Conservation (phyloP, 1,140 invertebrate species). For the Apis laboriosa region DNA sequence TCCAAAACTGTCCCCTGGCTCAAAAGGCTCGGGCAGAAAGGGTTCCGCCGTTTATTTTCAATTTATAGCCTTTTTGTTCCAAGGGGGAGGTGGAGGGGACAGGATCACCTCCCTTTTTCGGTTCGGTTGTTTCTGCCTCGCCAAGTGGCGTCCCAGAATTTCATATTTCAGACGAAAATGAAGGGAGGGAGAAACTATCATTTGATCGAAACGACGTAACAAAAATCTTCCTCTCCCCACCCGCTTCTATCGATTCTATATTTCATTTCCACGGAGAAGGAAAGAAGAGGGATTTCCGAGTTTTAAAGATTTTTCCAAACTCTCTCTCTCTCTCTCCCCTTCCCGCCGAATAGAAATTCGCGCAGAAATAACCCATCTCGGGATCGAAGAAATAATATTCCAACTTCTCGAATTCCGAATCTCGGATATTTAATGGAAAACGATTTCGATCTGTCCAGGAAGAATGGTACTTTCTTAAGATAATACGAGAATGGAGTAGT, state of each 20-base stretch:
- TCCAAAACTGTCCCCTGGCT: not conserved
- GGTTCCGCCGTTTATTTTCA: conserved; percentile 10
- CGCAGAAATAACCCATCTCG: not conserved
- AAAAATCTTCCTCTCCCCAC: not conserved
- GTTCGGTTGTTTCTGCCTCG: not conserved
- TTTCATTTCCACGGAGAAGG: not conserved
- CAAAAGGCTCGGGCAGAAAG: not conserved
- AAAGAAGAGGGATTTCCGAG: not conserved
- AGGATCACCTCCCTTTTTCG: not conserved
- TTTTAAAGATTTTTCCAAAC: not conserved
- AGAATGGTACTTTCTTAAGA: not conserved
- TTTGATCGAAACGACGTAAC: conserved; percentile 1
- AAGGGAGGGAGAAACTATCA: not conserved
- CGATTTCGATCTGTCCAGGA: no score
- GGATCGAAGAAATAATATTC: no score
- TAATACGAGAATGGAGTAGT: not conserved
- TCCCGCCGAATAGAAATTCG: not conserved
- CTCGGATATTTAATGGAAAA: no score
- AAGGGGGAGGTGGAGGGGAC: no score
- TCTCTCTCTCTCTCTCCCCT: not conserved
- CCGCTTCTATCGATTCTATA: not conserved
- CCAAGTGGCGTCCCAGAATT: not conserved
- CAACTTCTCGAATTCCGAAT: no score
- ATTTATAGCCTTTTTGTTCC: not conserved
- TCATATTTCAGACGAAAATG: not conserved